A percentile compares a stretch with the other conserved stretches of the same genome.
Conservation (phyloP, 2,888 invertebrate species). For the Pardosa pseudoannulata region DNA sequence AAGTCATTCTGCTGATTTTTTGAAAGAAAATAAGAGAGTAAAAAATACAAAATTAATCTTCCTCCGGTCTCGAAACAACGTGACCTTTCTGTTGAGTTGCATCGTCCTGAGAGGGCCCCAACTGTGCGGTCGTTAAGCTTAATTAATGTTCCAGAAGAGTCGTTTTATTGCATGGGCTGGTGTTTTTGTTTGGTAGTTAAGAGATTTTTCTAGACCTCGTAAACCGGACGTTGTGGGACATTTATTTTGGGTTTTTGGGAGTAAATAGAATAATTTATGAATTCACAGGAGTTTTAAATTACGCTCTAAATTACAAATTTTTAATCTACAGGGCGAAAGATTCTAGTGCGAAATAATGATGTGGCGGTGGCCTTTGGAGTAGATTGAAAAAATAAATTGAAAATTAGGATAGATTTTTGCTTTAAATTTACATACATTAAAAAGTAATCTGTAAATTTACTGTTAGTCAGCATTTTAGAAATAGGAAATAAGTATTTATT, state of each 20-base stretch:
- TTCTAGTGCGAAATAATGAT: neutral
- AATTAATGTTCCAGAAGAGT: conserved; percentile 53
- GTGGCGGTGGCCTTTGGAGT: neutral
- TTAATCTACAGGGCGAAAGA: neutral
- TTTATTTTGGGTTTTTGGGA: neutral
- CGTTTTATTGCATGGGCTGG: conserved; percentile 31
- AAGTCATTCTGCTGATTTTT: neutral
- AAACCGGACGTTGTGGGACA: conserved; percentile 26
- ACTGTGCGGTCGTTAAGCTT: conserved; percentile 53
- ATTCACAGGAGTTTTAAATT: neutral
- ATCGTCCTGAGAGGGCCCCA: conserved; percentile 12
- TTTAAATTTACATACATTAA: too few relatives aligned
- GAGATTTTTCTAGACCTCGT: conserved; percentile 29
- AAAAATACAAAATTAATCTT: neutral
- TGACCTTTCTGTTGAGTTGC: conserved; percentile 22
- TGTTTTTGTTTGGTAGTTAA: conserved; percentile 10
- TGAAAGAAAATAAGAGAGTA: neutral
- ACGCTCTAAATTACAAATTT: neutral
- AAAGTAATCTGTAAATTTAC: too few relatives aligned
- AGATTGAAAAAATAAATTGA: too few relatives aligned
- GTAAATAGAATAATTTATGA: neutral
- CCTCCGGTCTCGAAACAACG: conserved; percentile 17
- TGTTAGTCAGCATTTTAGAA: too few relatives aligned
- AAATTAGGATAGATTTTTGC: too few relatives aligned
- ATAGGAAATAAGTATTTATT: too few relatives aligned